Evolutionary conservation across 2,797 vertebrate genomes (phyloP), one percentile per base, ranked within the genome.

Genomic region (Macropus fuliginosus): DNA sequence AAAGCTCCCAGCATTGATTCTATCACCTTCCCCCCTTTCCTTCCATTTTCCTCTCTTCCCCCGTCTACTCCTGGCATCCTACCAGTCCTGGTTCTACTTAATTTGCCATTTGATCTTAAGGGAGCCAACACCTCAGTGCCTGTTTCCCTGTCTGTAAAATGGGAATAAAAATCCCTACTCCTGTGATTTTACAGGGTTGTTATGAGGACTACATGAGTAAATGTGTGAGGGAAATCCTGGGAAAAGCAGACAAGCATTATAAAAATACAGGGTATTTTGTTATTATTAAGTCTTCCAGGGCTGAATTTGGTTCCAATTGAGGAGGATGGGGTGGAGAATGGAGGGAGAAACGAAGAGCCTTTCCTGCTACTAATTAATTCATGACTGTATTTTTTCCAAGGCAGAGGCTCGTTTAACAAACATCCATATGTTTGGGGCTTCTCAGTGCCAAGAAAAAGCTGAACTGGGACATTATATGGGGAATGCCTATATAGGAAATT

Each of bases 401-500:
- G 96, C 97, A 97, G 96, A 98, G 97, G 96, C 96, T 97, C 96
- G 95, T 97, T 98, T 98, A 98, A 97, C 96, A 94, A 98, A 97
- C 95, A 96, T 24, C 98, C 96, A 97, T 97, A 96, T 97, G 97
- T 95, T 95, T 59, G 57, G 94, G 81, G 56, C 96, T 94, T 97
- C 95, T 96, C 34, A 50, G 59, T 66, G 94, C 97, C 94, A 95
- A 97, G 97, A 97, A 95, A 87, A 97, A 94, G 97, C 97, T 95
- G 92, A 93, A 97, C 94, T 95, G 95, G 93, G 95, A 94, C 3
- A 54, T 96, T 96, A 92, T 96, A 90, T 96, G 93, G 74, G 81
- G 96, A 95, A 94, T 96, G 93, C 81, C 46, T 50, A 87, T 12
- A 87, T 10, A 29, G 93, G 90, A 93, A 2, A 0, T 46, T 93